Evolutionary conservation across 2,797 vertebrate genomes (phyloP), one percentile per base, ranked within the genome.

Genomic region (Urosaurus nigricauda): DNA sequence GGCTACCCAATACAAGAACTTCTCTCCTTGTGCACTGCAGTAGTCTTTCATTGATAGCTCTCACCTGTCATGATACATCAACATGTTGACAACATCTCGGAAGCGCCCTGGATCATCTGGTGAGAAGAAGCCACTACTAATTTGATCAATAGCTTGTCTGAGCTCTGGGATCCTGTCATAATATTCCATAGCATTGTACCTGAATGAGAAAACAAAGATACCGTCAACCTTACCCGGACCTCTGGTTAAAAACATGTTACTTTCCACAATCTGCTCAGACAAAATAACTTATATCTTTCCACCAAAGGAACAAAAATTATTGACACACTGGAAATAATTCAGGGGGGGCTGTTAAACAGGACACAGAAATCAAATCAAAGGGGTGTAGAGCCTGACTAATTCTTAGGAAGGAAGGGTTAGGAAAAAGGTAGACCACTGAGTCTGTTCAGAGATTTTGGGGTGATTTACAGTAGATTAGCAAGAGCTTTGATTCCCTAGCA

Each of bases 1-100:
- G 58, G 58, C 58, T 60, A 19, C 58, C 19, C 19, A 17, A 58
- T 58, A 58, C 16, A 58, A 19, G 56, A 58, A 17, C 16, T 13
- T 58, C 56, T 58, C 56, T 58, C 40, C 43, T 32, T 13, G 6
- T 63, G 8, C 32, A 68, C 3, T 68, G 63, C 21, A 5, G 77
- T 75, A 79, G 19, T 2, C 24, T 1, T 11, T 1, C 26, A 40
- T 9, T 8, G 32, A 9, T 65, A 79, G 43, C 26, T 63, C 91
- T 91, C 83, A 97, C 98, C 98, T 97, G 97, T 98, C 98, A 0
- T 98, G 97, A 90, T 98, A 24, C 96, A 98, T 96, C 80, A 98
- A 95, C 98, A 98, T 98, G 95, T 97, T 94, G 74, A 98, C 96
- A 0, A 98, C 0, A 0, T 98, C 98, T 91, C 81, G 97, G 95